Evolutionary conservation across 1,140 invertebrate species (phyloP), one percentile per base, ranked within the genome.

Genomic region (Microvelia longipes): DNA sequence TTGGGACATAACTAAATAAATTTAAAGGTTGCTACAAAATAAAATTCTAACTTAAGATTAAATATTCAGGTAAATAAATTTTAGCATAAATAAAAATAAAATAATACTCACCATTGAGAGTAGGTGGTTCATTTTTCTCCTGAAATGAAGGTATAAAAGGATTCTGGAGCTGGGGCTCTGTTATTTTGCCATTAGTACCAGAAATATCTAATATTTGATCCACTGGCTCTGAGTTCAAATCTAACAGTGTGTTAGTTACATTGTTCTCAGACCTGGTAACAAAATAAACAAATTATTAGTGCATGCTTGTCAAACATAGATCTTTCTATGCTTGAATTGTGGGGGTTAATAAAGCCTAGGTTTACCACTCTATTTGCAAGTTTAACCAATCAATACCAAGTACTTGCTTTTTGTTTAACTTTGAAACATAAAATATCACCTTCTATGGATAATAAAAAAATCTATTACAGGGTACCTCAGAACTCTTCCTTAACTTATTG

Each of bases 161-260:
- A 1, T 68, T 70, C 28, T 69, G 67, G 62, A 70, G 29, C 63
- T 68, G 68, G 27, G 72, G 70, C 26, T 69, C 68, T 35, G 73
- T 71, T 35, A 74, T 69, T 60, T 74, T 74, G 68, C 71, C 73
- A 65, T 67, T 72, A 27, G 69, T 69, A 27, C 69, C 69, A 14
- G 68, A 64, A 28, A 74, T 63, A 28, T 74, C 67, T 1, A 71
- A 69, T 26, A 72, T 71, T 61, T 71, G 69, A 27, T 69, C 69
- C 24, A 69, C 29, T 68, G 66, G 69, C 69, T 73, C 69, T 63
- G 70, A 24, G 28, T 69, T 68, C 71, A 74, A 64, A 70, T 74
- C 73, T 27, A 74, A 62, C 60, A 74, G 66, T 29, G 70, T 72
- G 64, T 74, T 74, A 11, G 73, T 74, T 66, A 74, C 71, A 64